Evolutionary conservation across 2,888 invertebrate species (phyloP).

Genomic region (Parnassius smintheus): DNA sequence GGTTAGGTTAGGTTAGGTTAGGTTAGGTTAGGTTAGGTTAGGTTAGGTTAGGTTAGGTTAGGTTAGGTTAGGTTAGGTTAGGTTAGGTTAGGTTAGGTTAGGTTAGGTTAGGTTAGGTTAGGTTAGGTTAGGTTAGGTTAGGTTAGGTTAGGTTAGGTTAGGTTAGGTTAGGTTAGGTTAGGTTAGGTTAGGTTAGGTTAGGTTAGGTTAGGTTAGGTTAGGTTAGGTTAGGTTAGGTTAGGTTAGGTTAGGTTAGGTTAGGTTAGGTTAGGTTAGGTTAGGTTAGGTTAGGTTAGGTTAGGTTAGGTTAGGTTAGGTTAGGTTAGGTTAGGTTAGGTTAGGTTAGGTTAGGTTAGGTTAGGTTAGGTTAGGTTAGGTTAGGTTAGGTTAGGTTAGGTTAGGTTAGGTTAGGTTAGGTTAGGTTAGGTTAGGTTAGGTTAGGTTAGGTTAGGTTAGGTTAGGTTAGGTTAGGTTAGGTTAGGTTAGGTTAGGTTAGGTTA

Average conservation of each 20-base stretch:
- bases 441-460: slow-evolving; percentile 1
- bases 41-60: slow-evolving; percentile 25
- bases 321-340: slow-evolving; percentile 1
- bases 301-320: slow-evolving; percentile 1
- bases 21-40: slow-evolving; percentile 25
- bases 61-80: slow-evolving; percentile 26
- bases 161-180: slow-evolving; percentile 31
- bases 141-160: slow-evolving; percentile 29
- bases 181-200: slow-evolving; percentile 33
- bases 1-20: slow-evolving; percentile 20
- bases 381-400: slow-evolving; percentile 1
- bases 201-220: slow-evolving; percentile 35
- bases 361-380: slow-evolving; percentile 1
- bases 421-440: slow-evolving; percentile 1
- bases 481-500: slow-evolving; percentile 1
- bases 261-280: slow-evolving; percentile 1
- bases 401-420: slow-evolving; percentile 1
- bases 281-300: slow-evolving; percentile 1
- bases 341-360: slow-evolving; percentile 1
- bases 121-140: slow-evolving; percentile 25
- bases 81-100: slow-evolving; percentile 28
- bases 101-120: slow-evolving; percentile 29
- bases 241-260: slow-evolving; percentile 13
- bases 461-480: slow-evolving; percentile 1
- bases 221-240: slow-evolving; percentile 33